Base-by-base conservation (phyloP, 2,797 vertebrate species). In the Cottoperca gobio region DNA sequence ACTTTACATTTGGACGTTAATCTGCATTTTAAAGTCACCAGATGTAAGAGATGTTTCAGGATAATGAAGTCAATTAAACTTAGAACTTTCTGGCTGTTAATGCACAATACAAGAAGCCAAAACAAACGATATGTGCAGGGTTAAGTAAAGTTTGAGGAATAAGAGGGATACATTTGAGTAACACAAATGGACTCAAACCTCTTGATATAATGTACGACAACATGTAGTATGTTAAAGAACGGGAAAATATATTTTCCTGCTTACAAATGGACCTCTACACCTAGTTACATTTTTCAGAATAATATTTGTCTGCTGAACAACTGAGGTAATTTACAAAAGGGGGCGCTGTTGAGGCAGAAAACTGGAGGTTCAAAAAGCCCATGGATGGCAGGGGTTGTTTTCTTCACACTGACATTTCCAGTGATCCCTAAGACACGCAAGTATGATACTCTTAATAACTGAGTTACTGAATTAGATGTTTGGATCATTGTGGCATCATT, bases 291-390 rank as follows among this genome's bases (percentile, higher is more conserved):
- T 61, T 65, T 28, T 52, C 21, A 23, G 10, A 57, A 40, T 21
- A 48, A 70, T 55, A 72, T 61, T 26, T 54, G 5, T 31, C 52
- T 45, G 11, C 35, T 67, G 55, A 70, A 42, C 10, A 23, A 55
- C 31, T 21, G 64, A 42, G 46, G 45, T 50, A 24, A 52, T 33
- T 78, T 79, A 83, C 93, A 83, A 91, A 79, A 88, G 89, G 88
- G 90, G 92, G 93, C 92, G 90, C 93, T 94, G 86, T 92, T 92
- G 88, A 86, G 89, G 87, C 86, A 69, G 63, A 86, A 76, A 89
- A 76, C 39, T 62, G 21, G 69, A 60, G 68, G 55, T 48, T 81
- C 12, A 62, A 79, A 67, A 62, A 24, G 42, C 19, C 21, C 57
- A 8, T 52, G 73, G 81, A 53, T 68, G 73, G 55, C 77, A 80